Conservation (phyloP, 2,797 vertebrate genomes). For the Ciconia nigra region DNA sequence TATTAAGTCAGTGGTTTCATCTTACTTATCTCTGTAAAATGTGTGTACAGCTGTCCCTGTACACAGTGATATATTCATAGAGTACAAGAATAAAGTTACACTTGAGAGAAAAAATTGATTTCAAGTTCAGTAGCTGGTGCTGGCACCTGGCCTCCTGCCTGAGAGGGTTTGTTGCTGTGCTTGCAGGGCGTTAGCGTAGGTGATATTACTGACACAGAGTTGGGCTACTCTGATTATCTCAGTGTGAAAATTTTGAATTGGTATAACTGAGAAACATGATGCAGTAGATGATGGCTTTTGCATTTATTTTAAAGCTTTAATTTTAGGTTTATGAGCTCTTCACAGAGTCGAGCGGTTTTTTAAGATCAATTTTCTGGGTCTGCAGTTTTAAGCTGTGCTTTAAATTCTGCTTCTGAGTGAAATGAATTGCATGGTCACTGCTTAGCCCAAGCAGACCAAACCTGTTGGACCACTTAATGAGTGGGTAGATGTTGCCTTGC, state of each 20-base stretch:
- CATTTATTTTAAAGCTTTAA: conserved; percentile 53
- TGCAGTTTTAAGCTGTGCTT: conserved; percentile 35
- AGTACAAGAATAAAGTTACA: conserved; percentile 3
- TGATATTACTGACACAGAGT: background rate
- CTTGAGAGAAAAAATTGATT: conserved; percentile 46
- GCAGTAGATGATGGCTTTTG: background rate
- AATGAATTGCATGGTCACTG: background rate
- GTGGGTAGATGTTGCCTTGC: background rate
- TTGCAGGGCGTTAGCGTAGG: background rate
- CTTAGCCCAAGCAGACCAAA: background rate
- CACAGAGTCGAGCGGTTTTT: background rate
- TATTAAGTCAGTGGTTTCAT: conserved; percentile 27
- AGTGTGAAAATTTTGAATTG: conserved; percentile 35
- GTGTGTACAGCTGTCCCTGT: background rate
- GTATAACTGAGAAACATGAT: conserved; percentile 5
- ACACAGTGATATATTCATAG: background rate
- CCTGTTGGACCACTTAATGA: background rate
- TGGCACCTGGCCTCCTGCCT: conserved; percentile 4
- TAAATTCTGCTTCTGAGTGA: background rate
- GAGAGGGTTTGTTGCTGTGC: background rate
- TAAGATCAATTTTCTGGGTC: conserved; percentile 45
- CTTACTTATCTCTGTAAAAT: conserved; percentile 23
- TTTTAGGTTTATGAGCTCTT: conserved; percentile 45
- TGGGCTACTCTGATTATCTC: background rate
- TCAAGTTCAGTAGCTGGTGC: background rate